Conservation (phyloP, 2,113 vertebrate species). For the Orcinus orca region DNA sequence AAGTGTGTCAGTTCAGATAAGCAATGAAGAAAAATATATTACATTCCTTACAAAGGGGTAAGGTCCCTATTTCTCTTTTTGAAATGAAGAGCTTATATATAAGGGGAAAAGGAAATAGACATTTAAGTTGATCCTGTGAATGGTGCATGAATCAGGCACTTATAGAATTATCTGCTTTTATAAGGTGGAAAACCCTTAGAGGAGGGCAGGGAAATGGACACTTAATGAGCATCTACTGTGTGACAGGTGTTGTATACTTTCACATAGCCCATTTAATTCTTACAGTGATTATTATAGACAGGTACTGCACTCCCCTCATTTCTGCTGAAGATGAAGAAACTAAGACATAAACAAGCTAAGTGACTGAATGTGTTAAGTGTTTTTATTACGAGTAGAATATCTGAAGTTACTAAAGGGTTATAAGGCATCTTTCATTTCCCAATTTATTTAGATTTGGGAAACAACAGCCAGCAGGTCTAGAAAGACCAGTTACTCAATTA, state of each 20-base stretch:
- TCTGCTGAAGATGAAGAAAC: slow-evolving; percentile 35
- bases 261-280: not conserved
- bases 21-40: not conserved
- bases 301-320: not conserved
- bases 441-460: slow-evolving; percentile 4
- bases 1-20: not conserved
- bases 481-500: slow-evolving; percentile 11
- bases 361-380: not conserved
- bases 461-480: not conserved
- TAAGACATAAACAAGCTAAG: not conserved
- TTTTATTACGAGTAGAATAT: not conserved
- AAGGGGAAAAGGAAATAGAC: not conserved
- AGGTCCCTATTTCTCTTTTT: not conserved
- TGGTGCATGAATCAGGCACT: not conserved
- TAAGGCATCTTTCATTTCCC: not conserved
- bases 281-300: not conserved
- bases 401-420: not conserved
- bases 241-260: not conserved
- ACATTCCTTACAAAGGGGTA: not conserved
- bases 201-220: not conserved
- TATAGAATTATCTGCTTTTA: not conserved
- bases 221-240: not conserved
- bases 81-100: not conserved
- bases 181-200: not conserved
- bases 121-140: not conserved